These are phyloP conservation scores for Plebejus anna DNA, from an alignment of 2,888 invertebrate genomes.

Conservation along the genomic window DNA sequence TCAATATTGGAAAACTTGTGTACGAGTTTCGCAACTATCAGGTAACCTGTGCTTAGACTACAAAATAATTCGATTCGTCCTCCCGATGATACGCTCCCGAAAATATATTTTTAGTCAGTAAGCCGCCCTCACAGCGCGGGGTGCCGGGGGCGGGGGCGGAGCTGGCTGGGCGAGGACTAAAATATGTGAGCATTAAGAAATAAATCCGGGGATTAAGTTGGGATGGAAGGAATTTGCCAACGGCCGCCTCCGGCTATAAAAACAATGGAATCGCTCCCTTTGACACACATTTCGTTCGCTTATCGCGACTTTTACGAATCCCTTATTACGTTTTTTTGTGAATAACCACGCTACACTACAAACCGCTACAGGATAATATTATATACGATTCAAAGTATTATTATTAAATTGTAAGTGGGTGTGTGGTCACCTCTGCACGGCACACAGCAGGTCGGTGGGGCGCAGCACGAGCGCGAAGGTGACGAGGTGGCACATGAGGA, in stretches of 20 bases:
- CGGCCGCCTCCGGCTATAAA: slow-evolving; percentile 22
- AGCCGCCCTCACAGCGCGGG: neutral
- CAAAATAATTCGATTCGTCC: neutral
- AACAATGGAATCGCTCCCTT: slow-evolving; percentile 24
- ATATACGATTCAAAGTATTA: too few relatives aligned
- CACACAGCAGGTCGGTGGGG: slow-evolving; percentile 92
- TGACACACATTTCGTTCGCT: slow-evolving; percentile 26
- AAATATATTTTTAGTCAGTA: neutral
- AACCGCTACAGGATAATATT: neutral
- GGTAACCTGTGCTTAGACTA: neutral
- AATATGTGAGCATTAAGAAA: slow-evolving; percentile 23
- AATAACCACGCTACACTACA: neutral
- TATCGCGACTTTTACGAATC: slow-evolving; percentile 1
- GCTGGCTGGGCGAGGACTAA: neutral
- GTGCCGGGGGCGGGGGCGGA: neutral
- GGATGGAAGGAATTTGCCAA: slow-evolving; percentile 20
- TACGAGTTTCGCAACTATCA: neutral
- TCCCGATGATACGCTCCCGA: neutral
- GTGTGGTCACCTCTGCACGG: slow-evolving; percentile 86
- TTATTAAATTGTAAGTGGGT: too few relatives aligned
- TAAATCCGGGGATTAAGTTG: slow-evolving; percentile 22
- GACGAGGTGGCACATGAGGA: slow-evolving; percentile 93
- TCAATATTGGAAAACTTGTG: neutral
- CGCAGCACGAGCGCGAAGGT: slow-evolving; percentile 94
- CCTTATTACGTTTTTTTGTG: neutral